A percentile compares a stretch with the other conserved stretches of the same genome.
Conservation (phyloP, 2,113 vertebrate species). For the Nesospiza acunhae region DNA sequence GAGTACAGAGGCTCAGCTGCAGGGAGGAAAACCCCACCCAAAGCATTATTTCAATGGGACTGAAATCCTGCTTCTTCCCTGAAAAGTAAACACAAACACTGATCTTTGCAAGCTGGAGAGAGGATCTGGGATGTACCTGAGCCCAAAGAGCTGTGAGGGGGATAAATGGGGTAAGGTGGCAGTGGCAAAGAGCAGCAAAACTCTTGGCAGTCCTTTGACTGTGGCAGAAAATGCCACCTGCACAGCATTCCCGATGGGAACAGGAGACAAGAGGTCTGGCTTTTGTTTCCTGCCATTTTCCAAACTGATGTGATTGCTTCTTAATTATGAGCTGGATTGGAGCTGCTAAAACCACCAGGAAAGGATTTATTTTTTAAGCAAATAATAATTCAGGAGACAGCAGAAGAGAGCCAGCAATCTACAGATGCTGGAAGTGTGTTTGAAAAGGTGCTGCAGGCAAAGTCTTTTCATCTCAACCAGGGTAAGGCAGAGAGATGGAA, state of each 20-base stretch:
- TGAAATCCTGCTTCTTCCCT: neutral
- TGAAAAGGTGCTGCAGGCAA: neutral
- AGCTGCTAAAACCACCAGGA: neutral
- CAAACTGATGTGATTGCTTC: neutral
- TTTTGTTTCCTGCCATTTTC: neutral
- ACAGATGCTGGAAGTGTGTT: neutral
- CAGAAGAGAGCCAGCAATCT: neutral
- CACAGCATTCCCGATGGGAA: neutral
- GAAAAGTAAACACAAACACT: neutral
- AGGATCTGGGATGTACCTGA: neutral
- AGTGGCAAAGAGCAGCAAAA: neutral
- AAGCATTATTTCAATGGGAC: neutral
- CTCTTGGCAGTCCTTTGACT: neutral
- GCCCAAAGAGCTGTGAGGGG: neutral
- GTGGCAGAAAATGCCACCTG: neutral
- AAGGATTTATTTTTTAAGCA: neutral
- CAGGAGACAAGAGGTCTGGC: neutral
- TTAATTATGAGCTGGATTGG: neutral
- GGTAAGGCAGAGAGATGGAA: neutral
- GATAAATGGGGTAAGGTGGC: neutral
- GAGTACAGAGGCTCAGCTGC: neutral
- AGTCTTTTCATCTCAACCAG: neutral
- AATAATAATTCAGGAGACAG: neutral
- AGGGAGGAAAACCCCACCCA: rapidly evolving
- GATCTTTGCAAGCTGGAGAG: neutral